Evolutionary conservation across 2,797 vertebrate genomes (phyloP).

Genomic region (Prionace glauca): DNA sequence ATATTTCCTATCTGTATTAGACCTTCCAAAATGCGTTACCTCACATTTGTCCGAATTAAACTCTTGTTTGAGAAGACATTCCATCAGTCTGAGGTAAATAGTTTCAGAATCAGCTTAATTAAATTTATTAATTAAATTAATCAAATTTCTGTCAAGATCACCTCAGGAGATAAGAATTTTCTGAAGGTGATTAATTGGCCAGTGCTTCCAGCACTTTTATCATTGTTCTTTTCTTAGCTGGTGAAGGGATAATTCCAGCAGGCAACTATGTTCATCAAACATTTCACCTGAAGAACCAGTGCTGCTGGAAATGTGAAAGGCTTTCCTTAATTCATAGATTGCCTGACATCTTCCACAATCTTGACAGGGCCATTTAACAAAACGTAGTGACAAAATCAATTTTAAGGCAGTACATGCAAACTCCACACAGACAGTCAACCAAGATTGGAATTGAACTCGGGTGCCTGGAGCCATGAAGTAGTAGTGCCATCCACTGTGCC

Average conservation of each 20-base stretch:
- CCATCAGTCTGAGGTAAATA: not conserved
- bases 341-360: not conserved
- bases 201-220: not conserved
- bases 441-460: no score
- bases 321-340: not conserved
- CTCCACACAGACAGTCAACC: no score
- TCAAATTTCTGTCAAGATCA: not conserved
- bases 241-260: not conserved
- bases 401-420: not conserved
- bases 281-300: not conserved
- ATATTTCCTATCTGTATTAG: no score
- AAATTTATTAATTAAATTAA: not conserved
- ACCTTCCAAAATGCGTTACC: no score
- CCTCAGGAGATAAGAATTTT: not conserved
- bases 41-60: no score
- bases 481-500: no score
- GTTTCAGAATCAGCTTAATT: not conserved
- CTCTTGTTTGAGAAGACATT: not conserved
- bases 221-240: not conserved
- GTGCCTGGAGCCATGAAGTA: no score
- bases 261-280: not conserved
- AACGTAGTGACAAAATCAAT: not conserved
- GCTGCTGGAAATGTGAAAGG: not conserved
- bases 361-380: not conserved
- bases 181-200: not conserved